Conservation (phyloP, 2,113 vertebrate species). For the Jaculus jaculus region DNA sequence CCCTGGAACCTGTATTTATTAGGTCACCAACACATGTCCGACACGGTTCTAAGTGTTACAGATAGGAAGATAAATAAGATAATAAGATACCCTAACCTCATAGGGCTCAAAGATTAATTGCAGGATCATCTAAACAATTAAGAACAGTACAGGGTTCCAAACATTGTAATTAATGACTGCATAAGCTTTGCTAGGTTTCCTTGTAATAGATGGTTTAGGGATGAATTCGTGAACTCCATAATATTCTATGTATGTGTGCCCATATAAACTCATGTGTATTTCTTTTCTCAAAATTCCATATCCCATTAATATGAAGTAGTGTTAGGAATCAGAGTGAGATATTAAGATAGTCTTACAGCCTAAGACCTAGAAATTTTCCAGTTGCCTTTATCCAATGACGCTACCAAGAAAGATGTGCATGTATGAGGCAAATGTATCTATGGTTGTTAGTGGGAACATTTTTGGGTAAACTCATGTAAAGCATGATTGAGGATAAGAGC, state of each 20-base stretch:
- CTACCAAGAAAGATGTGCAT: neutral
- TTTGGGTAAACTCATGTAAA: neutral
- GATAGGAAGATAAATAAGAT: conserved; percentile 30
- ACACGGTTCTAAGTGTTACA: neutral
- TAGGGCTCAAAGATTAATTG: conserved; percentile 19
- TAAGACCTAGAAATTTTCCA: neutral
- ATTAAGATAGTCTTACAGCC: neutral
- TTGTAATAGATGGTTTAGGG: neutral
- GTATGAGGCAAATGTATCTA: neutral
- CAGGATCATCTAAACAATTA: conserved; percentile 27
- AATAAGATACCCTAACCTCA: neutral
- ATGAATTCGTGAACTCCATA: neutral
- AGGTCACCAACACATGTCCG: neutral
- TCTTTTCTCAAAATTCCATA: neutral
- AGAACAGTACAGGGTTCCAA: neutral
- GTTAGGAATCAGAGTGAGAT: neutral
- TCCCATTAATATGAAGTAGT: neutral
- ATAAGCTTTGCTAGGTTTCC: neutral
- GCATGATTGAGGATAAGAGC: neutral
- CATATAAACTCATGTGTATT: neutral
- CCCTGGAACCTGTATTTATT: conserved; percentile 40
- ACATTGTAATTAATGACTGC: neutral
- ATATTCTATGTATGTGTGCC: neutral
- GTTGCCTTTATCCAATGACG: neutral
- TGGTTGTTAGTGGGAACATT: neutral